These are phyloP conservation scores for Macaca mulatta DNA, from an alignment of 2,113 vertebrate species.

Conservation along the genomic window DNA sequence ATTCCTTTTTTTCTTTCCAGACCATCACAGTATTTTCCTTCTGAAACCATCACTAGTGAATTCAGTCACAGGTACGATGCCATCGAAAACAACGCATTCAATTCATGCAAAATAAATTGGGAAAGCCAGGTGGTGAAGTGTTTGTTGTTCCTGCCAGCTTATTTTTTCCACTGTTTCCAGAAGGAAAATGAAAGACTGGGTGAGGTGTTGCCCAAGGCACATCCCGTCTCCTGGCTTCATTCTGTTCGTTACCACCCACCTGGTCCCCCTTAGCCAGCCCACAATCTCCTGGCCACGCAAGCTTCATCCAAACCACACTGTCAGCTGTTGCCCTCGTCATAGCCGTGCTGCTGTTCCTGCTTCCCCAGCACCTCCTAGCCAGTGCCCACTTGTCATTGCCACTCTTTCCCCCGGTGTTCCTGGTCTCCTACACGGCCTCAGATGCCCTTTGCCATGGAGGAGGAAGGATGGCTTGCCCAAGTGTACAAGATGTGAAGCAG, in stretches of 20 bases:
- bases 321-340: background rate
- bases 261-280: background rate
- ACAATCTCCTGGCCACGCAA: rapidly evolving
- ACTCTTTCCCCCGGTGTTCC: rapidly evolving
- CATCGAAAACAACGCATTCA: background rate
- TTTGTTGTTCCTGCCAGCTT: background rate
- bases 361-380: no score
- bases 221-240: no score
- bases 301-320: background rate
- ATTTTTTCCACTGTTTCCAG: background rate
- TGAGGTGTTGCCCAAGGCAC: rapidly evolving
- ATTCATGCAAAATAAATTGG: background rate
- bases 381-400: background rate
- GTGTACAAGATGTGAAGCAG: rapidly evolving
- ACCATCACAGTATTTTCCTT: background rate
- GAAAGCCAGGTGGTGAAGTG: background rate
- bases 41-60: background rate
- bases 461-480: no score
- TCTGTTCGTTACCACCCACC: background rate
- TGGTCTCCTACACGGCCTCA: rapidly evolving
- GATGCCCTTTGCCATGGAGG: rapidly evolving
- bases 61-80: rapidly evolving
- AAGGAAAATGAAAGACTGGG: no score
- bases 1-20: background rate
- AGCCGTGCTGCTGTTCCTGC: no score